A percentile compares a stretch with the other conserved stretches of the same genome.
These are phyloP conservation scores for Odontophorus gujanensis DNA, from an alignment of 2,113 vertebrate species.

Conservation along the genomic window DNA sequence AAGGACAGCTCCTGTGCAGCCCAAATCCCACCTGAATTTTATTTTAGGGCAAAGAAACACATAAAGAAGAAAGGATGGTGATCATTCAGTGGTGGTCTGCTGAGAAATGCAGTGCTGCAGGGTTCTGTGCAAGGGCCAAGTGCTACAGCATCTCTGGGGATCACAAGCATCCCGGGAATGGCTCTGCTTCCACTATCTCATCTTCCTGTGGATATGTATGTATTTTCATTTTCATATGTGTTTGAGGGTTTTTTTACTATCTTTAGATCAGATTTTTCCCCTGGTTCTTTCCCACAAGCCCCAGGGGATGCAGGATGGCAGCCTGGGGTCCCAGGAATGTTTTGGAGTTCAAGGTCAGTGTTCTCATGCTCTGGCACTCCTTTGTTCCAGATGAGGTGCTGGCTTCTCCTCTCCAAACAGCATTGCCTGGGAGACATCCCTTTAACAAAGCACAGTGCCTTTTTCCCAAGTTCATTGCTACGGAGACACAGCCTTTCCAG, in stretches of 20 bases:
- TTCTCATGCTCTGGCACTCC: not conserved
- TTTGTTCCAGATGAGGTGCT: not conserved
- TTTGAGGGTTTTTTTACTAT: not conserved
- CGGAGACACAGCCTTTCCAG: not conserved
- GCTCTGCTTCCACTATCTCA: not conserved
- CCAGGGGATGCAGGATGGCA: rapidly evolving
- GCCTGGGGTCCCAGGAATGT: rapidly evolving
- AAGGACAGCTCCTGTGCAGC: not conserved
- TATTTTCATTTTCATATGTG: not conserved
- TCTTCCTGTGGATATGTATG: not conserved
- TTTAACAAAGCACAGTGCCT: not conserved
- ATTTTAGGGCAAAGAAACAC: not conserved
- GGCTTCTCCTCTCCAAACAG: not conserved
- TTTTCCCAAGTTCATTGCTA: constrained; percentile 12
- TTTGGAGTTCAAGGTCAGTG: not conserved
- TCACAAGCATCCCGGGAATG: not conserved
- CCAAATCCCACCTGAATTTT: not conserved
- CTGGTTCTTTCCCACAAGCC: not conserved
- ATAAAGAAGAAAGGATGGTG: not conserved
- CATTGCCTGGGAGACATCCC: constrained; percentile 10
- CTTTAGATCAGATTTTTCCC: not conserved
- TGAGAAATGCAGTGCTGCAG: not conserved
- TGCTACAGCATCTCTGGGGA: not conserved
- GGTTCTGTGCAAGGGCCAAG: not conserved
- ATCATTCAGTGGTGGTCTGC: not conserved